These are phyloP conservation scores for Agrilus planipennis DNA, from an alignment of 1,140 invertebrate species.

Conservation along the genomic window DNA sequence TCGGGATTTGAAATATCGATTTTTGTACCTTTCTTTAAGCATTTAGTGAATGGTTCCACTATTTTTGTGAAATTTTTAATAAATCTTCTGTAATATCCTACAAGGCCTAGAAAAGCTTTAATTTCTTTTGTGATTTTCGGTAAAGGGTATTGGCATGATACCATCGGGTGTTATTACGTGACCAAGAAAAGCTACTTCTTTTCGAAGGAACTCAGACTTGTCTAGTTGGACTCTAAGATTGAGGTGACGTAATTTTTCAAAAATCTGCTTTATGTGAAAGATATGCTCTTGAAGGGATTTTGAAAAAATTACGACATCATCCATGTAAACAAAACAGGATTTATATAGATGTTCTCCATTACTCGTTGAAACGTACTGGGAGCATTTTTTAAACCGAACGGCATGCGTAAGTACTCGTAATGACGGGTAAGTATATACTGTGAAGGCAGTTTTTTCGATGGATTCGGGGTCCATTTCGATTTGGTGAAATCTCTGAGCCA, in stretches of 20 bases:
- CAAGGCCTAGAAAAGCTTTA: slow-evolving; percentile 29
- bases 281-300: too few species aligned
- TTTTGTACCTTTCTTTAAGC: slow-evolving; percentile 12
- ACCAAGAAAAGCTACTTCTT: slow-evolving; percentile 30
- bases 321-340: too few species aligned
- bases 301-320: too few species aligned
- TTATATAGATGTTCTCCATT: too few species aligned
- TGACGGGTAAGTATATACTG: too few species aligned
- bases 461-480: too few species aligned
- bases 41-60: slow-evolving; percentile 13
- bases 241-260: slow-evolving; percentile 2
- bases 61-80: slow-evolving; percentile 17
- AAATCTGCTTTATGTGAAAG: neutral
- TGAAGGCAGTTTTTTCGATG: too few species aligned
- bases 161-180: slow-evolving; percentile 20
- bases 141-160: slow-evolving; percentile 15
- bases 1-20: slow-evolving; percentile 3
- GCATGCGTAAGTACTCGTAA: too few species aligned
- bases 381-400: too few species aligned
- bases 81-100: slow-evolving; percentile 32
- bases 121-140: slow-evolving; percentile 23
- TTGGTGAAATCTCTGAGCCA: too few species aligned
- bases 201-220: slow-evolving; percentile 21
- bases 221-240: slow-evolving; percentile 8
- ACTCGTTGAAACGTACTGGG: too few species aligned